A percentile compares a stretch with the other conserved stretches of the same genome.
Conservation (phyloP, 2,113 vertebrate genomes). For the Copsychus sechellarum region DNA sequence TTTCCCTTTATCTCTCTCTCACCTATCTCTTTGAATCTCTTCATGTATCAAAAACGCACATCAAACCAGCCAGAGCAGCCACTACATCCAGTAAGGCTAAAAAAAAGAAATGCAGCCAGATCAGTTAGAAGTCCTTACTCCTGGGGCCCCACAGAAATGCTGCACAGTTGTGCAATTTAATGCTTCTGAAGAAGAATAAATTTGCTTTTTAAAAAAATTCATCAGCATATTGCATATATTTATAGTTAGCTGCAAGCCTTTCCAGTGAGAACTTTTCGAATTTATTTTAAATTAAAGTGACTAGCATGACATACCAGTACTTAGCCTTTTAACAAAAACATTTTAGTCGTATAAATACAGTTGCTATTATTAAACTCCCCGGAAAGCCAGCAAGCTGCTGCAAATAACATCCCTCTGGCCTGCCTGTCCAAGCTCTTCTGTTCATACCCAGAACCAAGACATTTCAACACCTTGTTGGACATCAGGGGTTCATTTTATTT, state of each 20-base stretch:
- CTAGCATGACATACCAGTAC: slow-evolving; percentile 58
- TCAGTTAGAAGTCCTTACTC: not conserved
- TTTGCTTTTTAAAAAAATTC: slow-evolving; percentile 31
- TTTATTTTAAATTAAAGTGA: slow-evolving; percentile 67
- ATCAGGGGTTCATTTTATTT: not conserved
- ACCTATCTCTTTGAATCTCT: not conserved
- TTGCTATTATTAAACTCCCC: slow-evolving; percentile 68
- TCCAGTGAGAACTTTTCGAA: slow-evolving; percentile 63
- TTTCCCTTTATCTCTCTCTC: not conserved
- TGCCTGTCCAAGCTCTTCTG: not conserved
- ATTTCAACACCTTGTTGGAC: not conserved
- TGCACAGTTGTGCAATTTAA: not conserved
- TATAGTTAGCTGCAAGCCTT: slow-evolving; percentile 64
- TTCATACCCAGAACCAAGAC: not conserved
- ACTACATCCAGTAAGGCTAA: not conserved
- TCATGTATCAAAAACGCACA: not conserved
- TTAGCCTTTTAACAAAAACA: slow-evolving; percentile 67
- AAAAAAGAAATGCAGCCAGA: not conserved
- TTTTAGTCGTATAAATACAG: slow-evolving; percentile 57
- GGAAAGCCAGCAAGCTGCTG: slow-evolving; percentile 48
- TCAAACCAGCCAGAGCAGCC: not conserved
- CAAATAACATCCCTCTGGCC: not conserved
- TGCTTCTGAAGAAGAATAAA: slow-evolving; percentile 46
- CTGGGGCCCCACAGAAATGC: not conserved
- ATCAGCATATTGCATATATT: slow-evolving; percentile 54